Evolutionary conservation across 2,888 invertebrate genomes (phyloP).

Genomic region (Saturnia japonica): DNA sequence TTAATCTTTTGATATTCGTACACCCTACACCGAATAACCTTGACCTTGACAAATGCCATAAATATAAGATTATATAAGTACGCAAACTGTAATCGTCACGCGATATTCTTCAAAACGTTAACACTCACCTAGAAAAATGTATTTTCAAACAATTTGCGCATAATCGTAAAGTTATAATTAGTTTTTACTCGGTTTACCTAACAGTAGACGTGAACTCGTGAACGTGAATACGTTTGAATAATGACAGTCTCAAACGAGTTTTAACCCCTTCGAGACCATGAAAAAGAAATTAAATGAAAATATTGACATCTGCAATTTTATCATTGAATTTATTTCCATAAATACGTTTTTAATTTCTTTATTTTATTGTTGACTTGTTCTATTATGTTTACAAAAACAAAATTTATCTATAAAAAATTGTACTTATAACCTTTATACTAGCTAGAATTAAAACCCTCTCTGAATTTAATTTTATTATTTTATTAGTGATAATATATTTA

Average conservation of each 20-base stretch:
- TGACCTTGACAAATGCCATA: constrained; percentile 10
- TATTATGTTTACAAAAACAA: background rate
- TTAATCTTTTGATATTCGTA: background rate
- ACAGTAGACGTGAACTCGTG: constrained; percentile 18
- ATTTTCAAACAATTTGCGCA: constrained; percentile 26
- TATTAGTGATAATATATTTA: background rate
- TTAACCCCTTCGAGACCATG: constrained; percentile 5
- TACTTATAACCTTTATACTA: background rate
- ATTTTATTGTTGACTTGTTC: background rate
- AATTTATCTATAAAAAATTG: background rate
- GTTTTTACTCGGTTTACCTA: constrained; percentile 33
- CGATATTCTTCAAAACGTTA: constrained; percentile 22
- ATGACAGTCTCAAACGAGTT: constrained; percentile 8
- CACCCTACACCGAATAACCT: background rate
- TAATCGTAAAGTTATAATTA: constrained; percentile 40
- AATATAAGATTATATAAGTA: constrained; percentile 17
- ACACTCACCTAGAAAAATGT: constrained; percentile 30
- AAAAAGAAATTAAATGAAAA: background rate
- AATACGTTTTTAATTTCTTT: background rate
- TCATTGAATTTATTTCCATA: background rate
- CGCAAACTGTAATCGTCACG: constrained; percentile 29
- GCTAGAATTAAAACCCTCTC: no score
- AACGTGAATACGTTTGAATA: constrained; percentile 16
- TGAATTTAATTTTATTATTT: no score
- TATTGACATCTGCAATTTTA: background rate